Conservation (phyloP, 2,888 invertebrate species). For the Seladonia tumulorum region DNA sequence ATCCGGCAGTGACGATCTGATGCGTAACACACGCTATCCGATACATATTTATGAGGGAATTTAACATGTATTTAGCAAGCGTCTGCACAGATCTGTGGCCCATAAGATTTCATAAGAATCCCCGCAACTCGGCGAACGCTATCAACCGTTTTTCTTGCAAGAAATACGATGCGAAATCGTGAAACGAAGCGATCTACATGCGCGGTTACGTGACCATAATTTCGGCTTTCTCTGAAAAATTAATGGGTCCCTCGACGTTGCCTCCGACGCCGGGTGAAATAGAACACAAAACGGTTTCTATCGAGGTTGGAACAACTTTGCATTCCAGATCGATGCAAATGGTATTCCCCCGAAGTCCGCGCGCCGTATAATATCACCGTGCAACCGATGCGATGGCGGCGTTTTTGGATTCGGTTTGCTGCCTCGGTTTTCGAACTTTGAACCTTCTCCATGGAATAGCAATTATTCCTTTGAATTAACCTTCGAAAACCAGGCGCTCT, state of each 20-base stretch:
- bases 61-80: no score
- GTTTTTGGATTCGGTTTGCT: background rate
- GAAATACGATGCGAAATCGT: background rate
- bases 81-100: background rate
- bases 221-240: background rate
- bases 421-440: background rate
- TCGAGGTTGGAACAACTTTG: constrained; percentile 7
- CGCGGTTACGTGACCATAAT: background rate
- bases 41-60: no score
- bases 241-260: background rate
- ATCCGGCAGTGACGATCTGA: no score
- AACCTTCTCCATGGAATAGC: background rate
- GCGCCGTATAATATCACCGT: background rate
- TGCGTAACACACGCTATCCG: no score
- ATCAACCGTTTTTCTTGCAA: background rate
- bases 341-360: background rate
- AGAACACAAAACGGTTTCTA: background rate
- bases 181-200: background rate
- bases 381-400: background rate
- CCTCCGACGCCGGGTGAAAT: background rate
- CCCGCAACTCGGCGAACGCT: background rate
- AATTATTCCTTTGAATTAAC: background rate
- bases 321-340: constrained; percentile 1
- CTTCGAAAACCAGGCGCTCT: background rate
- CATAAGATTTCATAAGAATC: background rate